Percentiles rank a stretch among this genome's conserved stretches.
These are phyloP conservation scores for Mustela nigripes DNA, from an alignment of 2,113 vertebrate genomes.

Conservation along the genomic window DNA sequence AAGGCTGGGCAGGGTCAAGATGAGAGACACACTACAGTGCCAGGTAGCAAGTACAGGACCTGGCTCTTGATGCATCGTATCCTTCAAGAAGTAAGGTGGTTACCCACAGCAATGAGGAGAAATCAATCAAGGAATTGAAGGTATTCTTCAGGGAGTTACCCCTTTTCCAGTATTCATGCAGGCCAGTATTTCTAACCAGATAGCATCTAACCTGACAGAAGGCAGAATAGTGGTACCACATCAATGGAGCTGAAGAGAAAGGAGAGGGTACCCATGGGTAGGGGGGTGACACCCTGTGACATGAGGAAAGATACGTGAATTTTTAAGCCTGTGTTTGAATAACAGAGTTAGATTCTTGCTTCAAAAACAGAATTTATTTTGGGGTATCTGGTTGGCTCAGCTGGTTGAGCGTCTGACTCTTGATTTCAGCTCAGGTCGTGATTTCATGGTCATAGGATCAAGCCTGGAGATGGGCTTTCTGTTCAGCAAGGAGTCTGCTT, in stretches of 20 bases:
- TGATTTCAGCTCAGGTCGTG: neutral
- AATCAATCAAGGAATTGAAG: neutral
- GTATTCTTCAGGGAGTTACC: neutral
- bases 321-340: neutral
- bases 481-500: too few species aligned
- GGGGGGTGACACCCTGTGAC: neutral
- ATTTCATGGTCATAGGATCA: too few species aligned
- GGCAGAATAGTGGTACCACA: neutral
- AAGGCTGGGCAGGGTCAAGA: neutral
- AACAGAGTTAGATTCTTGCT: neutral
- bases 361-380: neutral
- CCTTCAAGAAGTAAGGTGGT: neutral
- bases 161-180: neutral
- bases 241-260: neutral
- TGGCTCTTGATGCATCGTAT: rapidly evolving
- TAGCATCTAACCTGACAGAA: neutral
- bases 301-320: neutral
- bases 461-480: too few species aligned
- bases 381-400: neutral
- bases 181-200: neutral
- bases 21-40: neutral
- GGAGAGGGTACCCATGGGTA: neutral
- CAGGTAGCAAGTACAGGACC: neutral
- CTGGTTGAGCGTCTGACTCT: neutral
- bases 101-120: neutral